These are phyloP conservation scores for Eulemur mongoz DNA, from an alignment of 2,797 vertebrate species.

Conservation along the genomic window DNA sequence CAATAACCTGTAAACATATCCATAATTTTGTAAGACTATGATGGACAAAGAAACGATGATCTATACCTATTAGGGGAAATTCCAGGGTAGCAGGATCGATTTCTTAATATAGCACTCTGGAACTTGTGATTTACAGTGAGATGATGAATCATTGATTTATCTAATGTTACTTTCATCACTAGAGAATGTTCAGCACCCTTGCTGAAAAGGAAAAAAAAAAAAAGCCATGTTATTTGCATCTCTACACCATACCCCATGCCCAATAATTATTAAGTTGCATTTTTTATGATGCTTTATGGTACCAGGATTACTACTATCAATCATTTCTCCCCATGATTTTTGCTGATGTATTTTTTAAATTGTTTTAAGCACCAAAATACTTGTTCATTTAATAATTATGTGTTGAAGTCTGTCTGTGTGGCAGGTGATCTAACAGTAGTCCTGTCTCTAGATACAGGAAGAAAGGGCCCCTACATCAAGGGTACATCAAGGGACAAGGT, in stretches of 20 bases:
- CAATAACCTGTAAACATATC: conserved; percentile 6
- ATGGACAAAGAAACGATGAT: conserved; percentile 16
- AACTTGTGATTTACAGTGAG: conserved; percentile 9
- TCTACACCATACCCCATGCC: neutral
- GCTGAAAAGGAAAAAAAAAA: neutral
- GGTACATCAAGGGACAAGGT: neutral
- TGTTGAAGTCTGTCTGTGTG: neutral
- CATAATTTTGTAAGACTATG: neutral
- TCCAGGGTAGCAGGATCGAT: neutral
- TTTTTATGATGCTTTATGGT: conserved; percentile 11
- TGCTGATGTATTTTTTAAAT: neutral
- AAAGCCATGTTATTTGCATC: neutral
- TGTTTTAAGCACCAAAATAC: neutral
- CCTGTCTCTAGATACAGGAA: neutral
- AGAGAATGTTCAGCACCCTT: neutral
- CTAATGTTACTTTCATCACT: neutral
- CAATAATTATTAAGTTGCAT: neutral
- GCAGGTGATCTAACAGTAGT: neutral
- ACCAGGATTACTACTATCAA: neutral
- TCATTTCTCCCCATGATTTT: neutral
- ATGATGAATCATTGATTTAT: conserved; percentile 32
- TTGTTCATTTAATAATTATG: neutral
- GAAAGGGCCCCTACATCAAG: neutral
- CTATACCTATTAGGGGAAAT: neutral
- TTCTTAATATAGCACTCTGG: conserved; percentile 1